Evolutionary conservation across 2,797 vertebrate genomes (phyloP).

Genomic region (Zenarchopterus dispar): DNA sequence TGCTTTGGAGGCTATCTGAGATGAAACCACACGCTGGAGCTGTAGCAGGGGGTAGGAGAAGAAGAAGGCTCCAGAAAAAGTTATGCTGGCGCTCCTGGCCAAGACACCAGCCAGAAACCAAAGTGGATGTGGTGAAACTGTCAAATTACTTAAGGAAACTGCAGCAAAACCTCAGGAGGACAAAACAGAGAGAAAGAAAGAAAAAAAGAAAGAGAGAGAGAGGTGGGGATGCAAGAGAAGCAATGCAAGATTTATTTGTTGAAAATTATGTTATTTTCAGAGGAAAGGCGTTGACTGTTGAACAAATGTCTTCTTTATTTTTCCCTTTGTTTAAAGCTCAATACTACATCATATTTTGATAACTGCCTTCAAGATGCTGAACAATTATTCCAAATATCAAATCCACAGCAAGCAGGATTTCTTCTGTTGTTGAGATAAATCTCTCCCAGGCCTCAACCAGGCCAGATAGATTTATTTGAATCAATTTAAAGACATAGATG

Average conservation of each 20-base stretch:
- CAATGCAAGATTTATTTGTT: constrained; percentile 40
- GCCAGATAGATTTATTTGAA: neutral
- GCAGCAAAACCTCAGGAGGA: constrained; percentile 80
- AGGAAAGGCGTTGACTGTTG: too few relatives aligned
- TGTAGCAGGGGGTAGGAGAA: constrained; percentile 79
- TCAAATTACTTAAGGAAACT: constrained; percentile 86
- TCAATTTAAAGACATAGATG: constrained; percentile 4
- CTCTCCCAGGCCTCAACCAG: neutral
- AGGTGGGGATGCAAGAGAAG: constrained; percentile 57
- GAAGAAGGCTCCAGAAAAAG: constrained; percentile 81
- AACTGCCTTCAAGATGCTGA: neutral
- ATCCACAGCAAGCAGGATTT: constrained; percentile 3
- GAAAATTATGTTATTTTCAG: constrained; percentile 31
- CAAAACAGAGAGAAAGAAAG: constrained; percentile 46
- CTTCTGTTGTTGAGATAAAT: constrained; percentile 8
- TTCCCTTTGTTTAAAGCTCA: too few relatives aligned
- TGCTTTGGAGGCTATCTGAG: constrained; percentile 79
- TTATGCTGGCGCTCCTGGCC: constrained; percentile 63
- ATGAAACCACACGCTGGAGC: constrained; percentile 81
- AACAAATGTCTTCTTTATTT: neutral
- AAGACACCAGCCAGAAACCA: constrained; percentile 82
- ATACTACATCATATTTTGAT: neutral
- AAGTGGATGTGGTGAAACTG: constrained; percentile 87
- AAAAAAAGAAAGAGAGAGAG: constrained; percentile 25
- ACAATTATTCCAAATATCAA: neutral